Evolutionary conservation across 2,797 vertebrate genomes (phyloP), one percentile per base, ranked within the genome.

Genomic region (Channallabes apus): DNA sequence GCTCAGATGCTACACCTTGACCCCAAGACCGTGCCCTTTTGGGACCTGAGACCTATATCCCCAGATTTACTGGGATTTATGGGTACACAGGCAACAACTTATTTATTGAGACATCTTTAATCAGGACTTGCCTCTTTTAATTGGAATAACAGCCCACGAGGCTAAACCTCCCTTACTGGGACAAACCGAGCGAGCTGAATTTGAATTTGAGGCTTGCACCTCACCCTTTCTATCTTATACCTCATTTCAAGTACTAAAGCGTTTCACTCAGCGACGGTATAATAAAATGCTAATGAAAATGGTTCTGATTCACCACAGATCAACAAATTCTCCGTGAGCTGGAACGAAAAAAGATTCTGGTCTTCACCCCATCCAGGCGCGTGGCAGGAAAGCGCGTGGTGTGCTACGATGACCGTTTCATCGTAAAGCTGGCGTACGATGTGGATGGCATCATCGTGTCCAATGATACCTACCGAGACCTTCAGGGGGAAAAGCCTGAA

Each of bases 381-480:
- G 92, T 94, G 0, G 93, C 90, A 0, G 94, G 94, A 4, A 95
- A 93, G 83, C 92, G 95, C 0, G 93, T 95, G 82, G 94, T 95
- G 38, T 95, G 95, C 32, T 95, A 95, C 0, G 95, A 95, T 5
- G 95, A 95, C 89, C 91, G 91, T 68, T 95, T 94, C 89, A 95
- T 95, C 14, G 94, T 95, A 11, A 94, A 93, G 84, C 90, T 93
- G 68, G 94, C 92, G 4, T 93, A 87, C 2, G 93, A 95, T 32
- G 92, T 90, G 0, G 92, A 94, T 11, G 95, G 95, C 72, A 61
- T 95, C 65, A 87, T 95, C 0, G 94, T 95, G 84, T 95, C 95
- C 88, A 95, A 95, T 46, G 94, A 95, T 91, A 91, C 94, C 81
- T 95, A 94, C 91, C 91, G 94, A 0, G 94, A 95, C 91, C 94